Conservation (phyloP, 2,113 vertebrate species). For the Syngnathus floridae region DNA sequence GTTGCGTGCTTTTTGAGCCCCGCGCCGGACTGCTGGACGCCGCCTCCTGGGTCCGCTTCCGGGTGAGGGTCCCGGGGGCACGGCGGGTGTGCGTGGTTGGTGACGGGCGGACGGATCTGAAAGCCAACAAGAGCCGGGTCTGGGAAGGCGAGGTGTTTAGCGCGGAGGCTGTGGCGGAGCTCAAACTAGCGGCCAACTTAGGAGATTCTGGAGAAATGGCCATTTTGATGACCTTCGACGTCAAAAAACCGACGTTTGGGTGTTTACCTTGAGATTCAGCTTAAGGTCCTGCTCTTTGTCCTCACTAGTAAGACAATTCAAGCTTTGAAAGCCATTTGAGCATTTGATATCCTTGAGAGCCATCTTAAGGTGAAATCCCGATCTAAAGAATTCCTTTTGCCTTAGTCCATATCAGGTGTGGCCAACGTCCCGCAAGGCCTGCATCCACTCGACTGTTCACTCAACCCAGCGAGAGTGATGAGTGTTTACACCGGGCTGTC, state of each 20-base stretch:
- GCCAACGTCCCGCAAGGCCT: not conserved
- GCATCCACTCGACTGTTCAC: not conserved
- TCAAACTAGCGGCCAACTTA: conserved; percentile 64
- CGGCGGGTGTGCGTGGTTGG: conserved; percentile 64
- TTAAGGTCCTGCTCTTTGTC: not conserved
- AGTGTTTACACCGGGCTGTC: conserved; percentile 66
- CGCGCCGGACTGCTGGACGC: conserved; percentile 68
- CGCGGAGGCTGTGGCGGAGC: conserved; percentile 27
- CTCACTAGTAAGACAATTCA: too few species aligned
- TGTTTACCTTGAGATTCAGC: not conserved
- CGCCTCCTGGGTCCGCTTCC: conserved; percentile 67
- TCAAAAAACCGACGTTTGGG: conserved; percentile 21
- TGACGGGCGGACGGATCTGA: conserved; percentile 55
- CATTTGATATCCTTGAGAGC: too few species aligned
- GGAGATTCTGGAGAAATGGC: conserved; percentile 62
- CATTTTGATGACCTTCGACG: conserved; percentile 71
- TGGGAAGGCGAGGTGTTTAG: conserved; percentile 73
- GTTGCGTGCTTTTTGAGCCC: conserved; percentile 75
- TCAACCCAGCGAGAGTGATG: conserved; percentile 39
- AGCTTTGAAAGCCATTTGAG: too few species aligned
- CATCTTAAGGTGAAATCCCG: too few species aligned
- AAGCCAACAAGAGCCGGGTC: conserved; percentile 62
- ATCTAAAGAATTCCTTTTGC: not conserved
- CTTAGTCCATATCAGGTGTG: not conserved
- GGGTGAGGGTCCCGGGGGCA: conserved; percentile 70